Percentiles rank a stretch among this genome's conserved stretches.
Conservation (phyloP, 2,113 vertebrate species). For the Fulica atra region DNA sequence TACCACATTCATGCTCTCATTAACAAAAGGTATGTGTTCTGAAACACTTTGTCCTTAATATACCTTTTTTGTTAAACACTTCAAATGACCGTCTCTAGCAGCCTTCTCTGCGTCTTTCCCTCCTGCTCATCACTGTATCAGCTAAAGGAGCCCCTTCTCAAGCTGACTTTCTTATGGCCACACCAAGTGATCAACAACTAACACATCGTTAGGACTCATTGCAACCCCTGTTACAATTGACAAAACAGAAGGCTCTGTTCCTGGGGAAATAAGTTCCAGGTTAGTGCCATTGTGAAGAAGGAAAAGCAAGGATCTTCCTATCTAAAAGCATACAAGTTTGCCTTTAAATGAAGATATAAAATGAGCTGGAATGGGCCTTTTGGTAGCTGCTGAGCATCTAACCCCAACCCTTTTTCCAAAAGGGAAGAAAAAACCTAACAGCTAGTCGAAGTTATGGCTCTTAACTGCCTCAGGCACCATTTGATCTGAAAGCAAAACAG, state of each 20-base stretch:
- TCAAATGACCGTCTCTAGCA: not conserved
- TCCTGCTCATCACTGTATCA: not conserved
- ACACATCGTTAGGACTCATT: not conserved
- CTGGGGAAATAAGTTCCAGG: not conserved
- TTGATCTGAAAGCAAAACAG: not conserved
- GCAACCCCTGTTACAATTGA: not conserved
- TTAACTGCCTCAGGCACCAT: not conserved
- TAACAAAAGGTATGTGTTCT: not conserved
- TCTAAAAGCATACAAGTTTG: not conserved
- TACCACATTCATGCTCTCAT: not conserved
- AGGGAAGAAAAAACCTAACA: not conserved
- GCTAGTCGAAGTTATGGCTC: not conserved
- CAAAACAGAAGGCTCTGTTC: not conserved
- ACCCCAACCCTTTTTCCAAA: not conserved
- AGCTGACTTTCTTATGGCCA: not conserved
- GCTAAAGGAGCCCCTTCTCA: not conserved
- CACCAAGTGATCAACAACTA: not conserved
- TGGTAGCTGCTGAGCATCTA: not conserved
- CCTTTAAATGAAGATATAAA: not conserved
- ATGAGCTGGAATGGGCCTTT: fast-evolving
- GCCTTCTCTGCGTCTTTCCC: too few species aligned
- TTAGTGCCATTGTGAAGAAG: not conserved
- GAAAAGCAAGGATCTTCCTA: not conserved
- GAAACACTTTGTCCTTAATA: not conserved
- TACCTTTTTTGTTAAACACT: not conserved